Conservation (phyloP, 2,113 vertebrate genomes). For the Camelus bactrianus region DNA sequence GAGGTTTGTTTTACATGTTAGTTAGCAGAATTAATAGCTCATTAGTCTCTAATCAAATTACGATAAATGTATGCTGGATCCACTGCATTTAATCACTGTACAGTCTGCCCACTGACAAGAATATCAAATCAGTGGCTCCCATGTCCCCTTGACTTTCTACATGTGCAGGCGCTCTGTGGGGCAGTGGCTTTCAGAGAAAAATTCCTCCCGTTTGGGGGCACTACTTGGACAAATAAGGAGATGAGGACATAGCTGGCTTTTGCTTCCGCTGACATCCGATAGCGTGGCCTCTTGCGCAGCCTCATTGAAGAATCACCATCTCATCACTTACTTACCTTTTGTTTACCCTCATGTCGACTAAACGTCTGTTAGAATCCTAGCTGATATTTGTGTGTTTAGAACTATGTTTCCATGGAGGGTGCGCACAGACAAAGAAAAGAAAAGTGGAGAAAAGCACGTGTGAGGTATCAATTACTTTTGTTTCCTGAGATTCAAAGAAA, state of each 20-base stretch:
- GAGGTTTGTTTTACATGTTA: neutral
- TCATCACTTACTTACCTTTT: neutral
- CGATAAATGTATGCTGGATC: neutral
- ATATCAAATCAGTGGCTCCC: neutral
- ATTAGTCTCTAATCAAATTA: slow-evolving; percentile 16
- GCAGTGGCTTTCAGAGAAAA: neutral
- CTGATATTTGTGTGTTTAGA: neutral
- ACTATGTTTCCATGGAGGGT: neutral
- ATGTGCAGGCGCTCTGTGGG: neutral
- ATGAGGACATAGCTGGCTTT: neutral
- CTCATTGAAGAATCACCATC: neutral
- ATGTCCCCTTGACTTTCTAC: neutral
- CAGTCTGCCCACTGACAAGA: neutral
- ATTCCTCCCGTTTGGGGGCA: neutral
- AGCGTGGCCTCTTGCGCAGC: fast-evolving
- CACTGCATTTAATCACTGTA: neutral
- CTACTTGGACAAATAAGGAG: neutral
- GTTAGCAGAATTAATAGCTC: neutral
- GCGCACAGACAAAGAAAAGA: neutral
- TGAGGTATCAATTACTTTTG: neutral
- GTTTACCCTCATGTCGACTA: neutral
- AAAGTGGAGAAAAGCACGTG: neutral
- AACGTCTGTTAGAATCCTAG: neutral
- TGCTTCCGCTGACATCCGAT: neutral
- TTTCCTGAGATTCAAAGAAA: neutral